phyloP scores from a whole-genome alignment of 1,140 invertebrate species.

The Polypedilum vanderplanki region DNA sequence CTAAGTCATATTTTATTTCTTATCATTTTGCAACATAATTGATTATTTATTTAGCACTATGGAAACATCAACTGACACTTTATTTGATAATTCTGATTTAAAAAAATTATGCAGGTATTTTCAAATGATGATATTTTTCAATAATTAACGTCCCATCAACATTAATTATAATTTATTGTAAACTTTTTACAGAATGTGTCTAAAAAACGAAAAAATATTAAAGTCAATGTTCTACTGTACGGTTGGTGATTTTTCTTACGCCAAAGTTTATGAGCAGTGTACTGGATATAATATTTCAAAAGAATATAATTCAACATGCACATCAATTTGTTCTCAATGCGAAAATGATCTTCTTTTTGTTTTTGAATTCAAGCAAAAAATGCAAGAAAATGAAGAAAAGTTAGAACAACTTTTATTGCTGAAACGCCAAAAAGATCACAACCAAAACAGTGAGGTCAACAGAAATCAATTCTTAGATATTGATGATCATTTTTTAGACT shows the following conservation, averaged over 20 bases:
- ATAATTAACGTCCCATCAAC: background rate
- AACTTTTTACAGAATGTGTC: background rate
- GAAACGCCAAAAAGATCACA: background rate
- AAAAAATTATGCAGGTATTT: too few species aligned
- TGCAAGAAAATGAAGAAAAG: background rate
- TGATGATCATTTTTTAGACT: background rate
- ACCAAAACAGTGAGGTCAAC: background rate
- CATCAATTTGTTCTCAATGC: background rate
- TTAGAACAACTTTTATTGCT: background rate
- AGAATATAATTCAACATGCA: background rate
- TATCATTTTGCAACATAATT: too few species aligned
- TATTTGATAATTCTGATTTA: too few species aligned
- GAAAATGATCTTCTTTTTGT: background rate
- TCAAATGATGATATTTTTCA: background rate
- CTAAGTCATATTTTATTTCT: too few species aligned
- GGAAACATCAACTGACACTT: too few species aligned
- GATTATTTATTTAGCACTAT: too few species aligned
- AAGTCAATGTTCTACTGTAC: constrained; percentile 11
- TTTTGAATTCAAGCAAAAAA: background rate
- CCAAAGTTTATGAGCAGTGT: background rate
- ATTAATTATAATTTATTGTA: background rate
- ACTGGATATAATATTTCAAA: background rate
- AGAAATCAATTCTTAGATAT: background rate
- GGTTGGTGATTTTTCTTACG: background rate
- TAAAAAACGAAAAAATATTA: background rate